Conservation (phyloP, 2,113 vertebrate species). For the Nematolebias whitei region DNA sequence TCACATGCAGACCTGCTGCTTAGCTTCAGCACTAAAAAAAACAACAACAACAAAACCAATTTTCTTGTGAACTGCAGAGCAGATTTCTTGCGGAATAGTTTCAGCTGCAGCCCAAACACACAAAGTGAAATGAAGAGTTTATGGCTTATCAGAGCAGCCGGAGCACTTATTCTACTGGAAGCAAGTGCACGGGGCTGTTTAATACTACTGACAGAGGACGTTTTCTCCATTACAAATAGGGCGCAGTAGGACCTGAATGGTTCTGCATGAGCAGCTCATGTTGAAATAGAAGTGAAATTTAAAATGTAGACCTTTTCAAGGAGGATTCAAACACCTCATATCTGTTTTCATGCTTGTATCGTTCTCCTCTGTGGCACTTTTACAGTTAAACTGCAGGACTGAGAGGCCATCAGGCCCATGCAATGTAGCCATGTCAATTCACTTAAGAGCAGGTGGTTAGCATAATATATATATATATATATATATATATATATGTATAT, state of each 20-base stretch:
- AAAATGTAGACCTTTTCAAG: not conserved
- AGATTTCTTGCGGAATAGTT: constrained; percentile 61
- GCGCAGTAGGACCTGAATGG: constrained; percentile 27
- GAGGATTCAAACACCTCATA: constrained; percentile 9
- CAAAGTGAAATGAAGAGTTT: constrained; percentile 65
- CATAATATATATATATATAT: too few species aligned
- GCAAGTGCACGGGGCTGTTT: constrained; percentile 52
- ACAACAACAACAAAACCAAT: constrained; percentile 59
- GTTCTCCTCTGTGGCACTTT: constrained; percentile 4
- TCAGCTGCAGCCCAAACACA: constrained; percentile 49
- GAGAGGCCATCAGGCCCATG: constrained; percentile 33
- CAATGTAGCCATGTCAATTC: constrained; percentile 56
- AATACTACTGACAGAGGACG: constrained; percentile 52
- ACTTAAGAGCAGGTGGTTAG: constrained; percentile 48
- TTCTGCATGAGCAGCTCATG: constrained; percentile 37
- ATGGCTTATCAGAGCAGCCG: constrained; percentile 65
- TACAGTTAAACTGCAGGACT: constrained; percentile 40
- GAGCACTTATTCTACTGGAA: constrained; percentile 61
- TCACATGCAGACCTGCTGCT: constrained; percentile 65
- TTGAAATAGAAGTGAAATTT: constrained; percentile 29
- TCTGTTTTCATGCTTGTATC: not conserved
- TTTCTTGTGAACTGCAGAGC: constrained; percentile 52
- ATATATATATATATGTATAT: too few species aligned
- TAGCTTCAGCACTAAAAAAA: constrained; percentile 57
- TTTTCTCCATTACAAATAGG: constrained; percentile 44